Percentiles rank a stretch among this genome's conserved stretches.
These are phyloP conservation scores for Percina caprodes DNA, from an alignment of 2,113 vertebrate genomes.

Conservation along the genomic window DNA sequence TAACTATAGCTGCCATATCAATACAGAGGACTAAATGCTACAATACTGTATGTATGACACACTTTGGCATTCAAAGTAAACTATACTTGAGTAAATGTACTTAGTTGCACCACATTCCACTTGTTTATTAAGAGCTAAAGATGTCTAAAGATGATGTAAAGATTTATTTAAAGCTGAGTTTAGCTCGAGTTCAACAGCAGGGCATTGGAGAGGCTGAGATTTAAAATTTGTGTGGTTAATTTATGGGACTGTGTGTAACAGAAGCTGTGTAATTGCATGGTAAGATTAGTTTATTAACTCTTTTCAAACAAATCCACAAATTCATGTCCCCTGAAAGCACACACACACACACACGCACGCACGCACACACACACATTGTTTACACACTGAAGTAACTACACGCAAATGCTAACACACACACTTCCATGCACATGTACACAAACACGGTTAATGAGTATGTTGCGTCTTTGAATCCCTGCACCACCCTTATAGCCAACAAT, in stretches of 20 bases:
- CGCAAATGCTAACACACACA: slow-evolving; percentile 15
- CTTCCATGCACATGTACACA: slow-evolving; percentile 35
- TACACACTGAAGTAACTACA: slow-evolving; percentile 8
- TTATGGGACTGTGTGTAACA: slow-evolving; percentile 20
- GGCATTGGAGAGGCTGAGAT: slow-evolving; percentile 1
- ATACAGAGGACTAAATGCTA: background rate
- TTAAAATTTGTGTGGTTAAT: slow-evolving; percentile 13
- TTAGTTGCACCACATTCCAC: background rate
- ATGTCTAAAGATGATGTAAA: too few species aligned
- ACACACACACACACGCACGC: slow-evolving; percentile 17
- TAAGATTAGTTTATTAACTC: slow-evolving; percentile 31
- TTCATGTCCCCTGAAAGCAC: background rate
- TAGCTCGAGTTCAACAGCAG: slow-evolving; percentile 8
- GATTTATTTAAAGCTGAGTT: slow-evolving; percentile 2
- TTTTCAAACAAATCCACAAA: slow-evolving; percentile 27
- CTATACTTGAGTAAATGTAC: background rate
- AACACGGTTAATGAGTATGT: slow-evolving; percentile 57
- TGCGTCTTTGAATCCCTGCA: slow-evolving; percentile 56
- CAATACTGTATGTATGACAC: background rate
- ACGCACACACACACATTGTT: slow-evolving; percentile 32
- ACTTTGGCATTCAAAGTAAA: background rate
- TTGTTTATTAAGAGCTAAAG: slow-evolving; percentile 7
- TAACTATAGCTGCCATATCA: background rate
- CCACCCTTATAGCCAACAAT: slow-evolving; percentile 75
- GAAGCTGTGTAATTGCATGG: slow-evolving; percentile 27